phyloP scores from a whole-genome alignment of 2,888 invertebrate genomes.

The Branchellion lobata region DNA sequence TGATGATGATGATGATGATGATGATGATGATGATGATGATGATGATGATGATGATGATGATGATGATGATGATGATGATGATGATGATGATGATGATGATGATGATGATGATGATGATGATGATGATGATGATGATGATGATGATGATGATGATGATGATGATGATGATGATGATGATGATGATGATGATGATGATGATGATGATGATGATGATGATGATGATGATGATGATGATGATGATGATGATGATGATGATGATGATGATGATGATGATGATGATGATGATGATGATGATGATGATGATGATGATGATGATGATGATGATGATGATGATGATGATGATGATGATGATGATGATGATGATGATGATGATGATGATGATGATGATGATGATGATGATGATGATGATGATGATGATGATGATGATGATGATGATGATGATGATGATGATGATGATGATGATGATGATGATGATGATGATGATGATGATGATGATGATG shows the following conservation, averaged over 20 bases:
- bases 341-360: conserved; percentile 19
- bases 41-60: conserved; percentile 19
- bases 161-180: conserved; percentile 15
- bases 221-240: conserved; percentile 19
- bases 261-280: conserved; percentile 19
- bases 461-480: conserved; percentile 19
- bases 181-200: conserved; percentile 19
- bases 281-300: conserved; percentile 17
- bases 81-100: conserved; percentile 19
- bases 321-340: conserved; percentile 22
- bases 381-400: conserved; percentile 14
- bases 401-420: conserved; percentile 19
- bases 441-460: conserved; percentile 19
- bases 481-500: conserved; percentile 19
- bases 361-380: conserved; percentile 19
- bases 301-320: conserved; percentile 17
- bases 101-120: conserved; percentile 19
- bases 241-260: conserved; percentile 19
- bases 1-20: conserved; percentile 19
- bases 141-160: conserved; percentile 19
- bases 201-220: conserved; percentile 19
- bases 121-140: conserved; percentile 19
- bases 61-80: conserved; percentile 19
- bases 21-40: conserved; percentile 14
- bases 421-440: conserved; percentile 19